A percentile compares a stretch with the other conserved stretches of the same genome.
These are phyloP conservation scores for Apotomis betuletana DNA, from an alignment of 2,888 invertebrate species.

Conservation along the genomic window DNA sequence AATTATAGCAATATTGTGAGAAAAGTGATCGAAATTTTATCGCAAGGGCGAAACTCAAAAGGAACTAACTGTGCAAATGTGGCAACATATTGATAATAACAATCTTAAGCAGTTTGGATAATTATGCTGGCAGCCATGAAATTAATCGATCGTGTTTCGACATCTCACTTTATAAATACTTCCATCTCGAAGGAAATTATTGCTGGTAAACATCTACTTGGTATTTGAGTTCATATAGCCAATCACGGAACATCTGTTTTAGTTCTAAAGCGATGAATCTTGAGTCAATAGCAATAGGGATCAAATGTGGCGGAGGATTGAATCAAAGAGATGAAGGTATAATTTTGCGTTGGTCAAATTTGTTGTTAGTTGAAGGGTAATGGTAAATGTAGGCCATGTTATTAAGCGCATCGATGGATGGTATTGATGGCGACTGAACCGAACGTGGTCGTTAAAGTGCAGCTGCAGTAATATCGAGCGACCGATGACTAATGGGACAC, in stretches of 20 bases:
- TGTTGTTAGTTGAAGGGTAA: slow-evolving; percentile 52
- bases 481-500: slow-evolving; percentile 10
- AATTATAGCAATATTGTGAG: slow-evolving; percentile 32
- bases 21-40: slow-evolving; percentile 24
- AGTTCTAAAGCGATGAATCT: slow-evolving; percentile 3
- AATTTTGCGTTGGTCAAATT: slow-evolving; percentile 39
- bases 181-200: slow-evolving; percentile 67
- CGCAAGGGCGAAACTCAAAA: slow-evolving; percentile 4
- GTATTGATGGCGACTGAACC: slow-evolving; percentile 41
- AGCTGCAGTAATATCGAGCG: slow-evolving; percentile 38
- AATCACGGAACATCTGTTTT: not conserved
- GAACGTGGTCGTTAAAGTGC: slow-evolving; percentile 43
- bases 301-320: slow-evolving; percentile 23
- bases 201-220: slow-evolving; percentile 57
- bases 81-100: slow-evolving; percentile 42
- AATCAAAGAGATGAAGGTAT: slow-evolving; percentile 22
- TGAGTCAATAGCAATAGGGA: slow-evolving; percentile 25
- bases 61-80: slow-evolving; percentile 30
- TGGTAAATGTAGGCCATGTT: slow-evolving; percentile 49
- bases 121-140: slow-evolving; percentile 67
- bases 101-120: slow-evolving; percentile 48
- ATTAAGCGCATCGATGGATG: slow-evolving; percentile 55
- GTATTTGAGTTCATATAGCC: slow-evolving; percentile 28
- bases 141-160: slow-evolving; percentile 69
- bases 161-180: slow-evolving; percentile 64